Percentiles rank a stretch among this genome's conserved stretches.
Conservation (phyloP, 2,888 invertebrate genomes). For the Bellardia pandia region DNA sequence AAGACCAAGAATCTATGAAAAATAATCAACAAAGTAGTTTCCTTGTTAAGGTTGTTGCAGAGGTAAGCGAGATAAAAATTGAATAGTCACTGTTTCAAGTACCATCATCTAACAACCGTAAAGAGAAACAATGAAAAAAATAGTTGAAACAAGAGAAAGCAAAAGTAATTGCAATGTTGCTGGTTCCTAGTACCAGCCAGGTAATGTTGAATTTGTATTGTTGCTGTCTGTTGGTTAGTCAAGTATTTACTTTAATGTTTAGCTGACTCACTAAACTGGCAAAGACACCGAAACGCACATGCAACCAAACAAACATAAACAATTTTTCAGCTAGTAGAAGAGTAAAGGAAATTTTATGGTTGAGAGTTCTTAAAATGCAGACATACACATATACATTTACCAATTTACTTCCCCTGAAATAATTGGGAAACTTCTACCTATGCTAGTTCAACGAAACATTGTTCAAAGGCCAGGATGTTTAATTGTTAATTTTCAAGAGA, state of each 20-base stretch:
- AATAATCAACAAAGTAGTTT: slow-evolving; percentile 42
- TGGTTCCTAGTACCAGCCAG: slow-evolving; percentile 15
- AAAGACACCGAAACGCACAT: background rate
- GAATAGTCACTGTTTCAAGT: slow-evolving; percentile 27
- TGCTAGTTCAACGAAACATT: slow-evolving; percentile 19
- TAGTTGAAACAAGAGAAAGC: slow-evolving; percentile 17
- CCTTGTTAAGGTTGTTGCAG: background rate
- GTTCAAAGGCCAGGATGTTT: slow-evolving; percentile 31
- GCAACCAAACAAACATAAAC: slow-evolving; percentile 26
- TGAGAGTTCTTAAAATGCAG: background rate
- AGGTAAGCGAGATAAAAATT: slow-evolving; percentile 39
- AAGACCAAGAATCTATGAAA: slow-evolving; percentile 17
- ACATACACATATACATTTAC: background rate
- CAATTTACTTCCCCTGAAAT: slow-evolving; percentile 3
- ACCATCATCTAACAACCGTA: slow-evolving; percentile 5
- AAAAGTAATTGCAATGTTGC: slow-evolving; percentile 47
- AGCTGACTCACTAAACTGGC: background rate
- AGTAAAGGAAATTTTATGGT: slow-evolving; percentile 2
- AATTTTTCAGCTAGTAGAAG: background rate
- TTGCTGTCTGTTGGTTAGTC: background rate
- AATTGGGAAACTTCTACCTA: background rate
- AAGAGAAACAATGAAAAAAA: slow-evolving; percentile 2
- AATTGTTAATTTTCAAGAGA: slow-evolving; percentile 53
- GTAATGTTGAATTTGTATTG: background rate
- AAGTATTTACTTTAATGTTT: slow-evolving; percentile 18